Base-by-base conservation (phyloP, 2,113 vertebrate genomes). In the Nesoenas mayeri region DNA sequence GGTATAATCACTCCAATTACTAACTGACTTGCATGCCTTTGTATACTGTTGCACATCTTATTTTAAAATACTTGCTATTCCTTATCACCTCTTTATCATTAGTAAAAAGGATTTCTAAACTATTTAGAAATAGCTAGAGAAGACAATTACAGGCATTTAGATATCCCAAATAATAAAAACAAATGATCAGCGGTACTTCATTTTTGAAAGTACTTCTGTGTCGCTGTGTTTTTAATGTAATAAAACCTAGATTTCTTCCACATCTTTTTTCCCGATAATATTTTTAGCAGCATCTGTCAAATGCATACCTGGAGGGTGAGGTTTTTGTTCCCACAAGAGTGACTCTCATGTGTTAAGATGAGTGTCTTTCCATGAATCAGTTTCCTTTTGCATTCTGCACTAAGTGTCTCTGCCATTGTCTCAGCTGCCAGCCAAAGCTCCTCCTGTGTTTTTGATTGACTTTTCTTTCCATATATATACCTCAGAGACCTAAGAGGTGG, bases 231-330 rank as follows among this genome's bases (percentile, higher is more conserved):
- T 90, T 70, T 71, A 90, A 57, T 67, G 26, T 38, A 58, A 32
- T 80, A 81, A 79, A 92, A 14, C 38, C 19, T 40, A 65, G 24
- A 81, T 66, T 86, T 85, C 85, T 84, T 15, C 29, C 25, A 48
- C 62, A 15, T 60, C 44, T 29, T 89, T 85, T 72, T 85, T n/a
- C 42, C 61, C 57, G 50, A 48, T 86, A 92, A 47, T 88, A 91
- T 93, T 96, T 95, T 96, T 95, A 94, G 92, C 88, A 94, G 51
- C 42, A 65, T 84, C 82, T 96, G 90, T 93, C 90, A 96, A 90
- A 86, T 69, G 36, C 57, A 38, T 86, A 93, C 79, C 73, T 95
- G 28, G 65, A 93, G 65, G 88, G 82, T 6, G 54, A 89, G 78
- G 65, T 80, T 95, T 95, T 92, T 95, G 70, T 95, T 96, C 91